phyloP scores from a whole-genome alignment of 2,797 vertebrate species.

The Galaxias olidus region DNA sequence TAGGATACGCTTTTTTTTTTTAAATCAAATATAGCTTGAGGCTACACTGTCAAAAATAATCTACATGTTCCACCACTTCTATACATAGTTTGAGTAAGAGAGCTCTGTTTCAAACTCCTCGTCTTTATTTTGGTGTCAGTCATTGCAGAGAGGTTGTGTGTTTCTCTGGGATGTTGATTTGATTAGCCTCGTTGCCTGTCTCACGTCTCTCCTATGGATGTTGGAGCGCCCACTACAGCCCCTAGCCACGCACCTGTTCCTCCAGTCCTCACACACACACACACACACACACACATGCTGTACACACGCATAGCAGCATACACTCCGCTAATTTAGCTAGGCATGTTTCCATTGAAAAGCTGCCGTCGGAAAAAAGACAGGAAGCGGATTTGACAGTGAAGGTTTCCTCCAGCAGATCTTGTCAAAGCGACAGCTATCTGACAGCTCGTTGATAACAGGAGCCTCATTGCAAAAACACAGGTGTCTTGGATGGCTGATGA shows the following conservation, averaged over 20 bases:
- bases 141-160: conserved; percentile 49
- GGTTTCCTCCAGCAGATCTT: conserved; percentile 65
- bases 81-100: conserved; percentile 30
- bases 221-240: conserved; percentile 66
- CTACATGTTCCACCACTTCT: conserved; percentile 2
- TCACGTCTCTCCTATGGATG: conserved; percentile 59
- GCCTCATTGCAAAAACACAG: conserved; percentile 60
- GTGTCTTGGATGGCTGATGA: conserved; percentile 61
- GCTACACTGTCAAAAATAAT: not conserved
- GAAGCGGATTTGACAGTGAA: conserved; percentile 57
- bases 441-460: conserved; percentile 66
- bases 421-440: conserved; percentile 63
- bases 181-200: conserved; percentile 64
- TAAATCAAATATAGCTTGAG: not conserved
- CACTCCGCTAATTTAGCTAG: conserved; percentile 64
- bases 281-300: conserved; percentile 12
- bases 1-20: not conserved
- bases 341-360: conserved; percentile 74
- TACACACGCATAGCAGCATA: conserved; percentile 21
- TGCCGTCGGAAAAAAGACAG: conserved; percentile 63
- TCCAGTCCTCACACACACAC: conserved; percentile 43
- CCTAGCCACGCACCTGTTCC: conserved; percentile 79
- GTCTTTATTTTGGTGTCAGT: conserved; percentile 55
- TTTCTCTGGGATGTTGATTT: conserved; percentile 54
- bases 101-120: conserved; percentile 38